Evolutionary conservation across 2,113 vertebrate genomes (phyloP).

Genomic region (Propithecus coquereli): DNA sequence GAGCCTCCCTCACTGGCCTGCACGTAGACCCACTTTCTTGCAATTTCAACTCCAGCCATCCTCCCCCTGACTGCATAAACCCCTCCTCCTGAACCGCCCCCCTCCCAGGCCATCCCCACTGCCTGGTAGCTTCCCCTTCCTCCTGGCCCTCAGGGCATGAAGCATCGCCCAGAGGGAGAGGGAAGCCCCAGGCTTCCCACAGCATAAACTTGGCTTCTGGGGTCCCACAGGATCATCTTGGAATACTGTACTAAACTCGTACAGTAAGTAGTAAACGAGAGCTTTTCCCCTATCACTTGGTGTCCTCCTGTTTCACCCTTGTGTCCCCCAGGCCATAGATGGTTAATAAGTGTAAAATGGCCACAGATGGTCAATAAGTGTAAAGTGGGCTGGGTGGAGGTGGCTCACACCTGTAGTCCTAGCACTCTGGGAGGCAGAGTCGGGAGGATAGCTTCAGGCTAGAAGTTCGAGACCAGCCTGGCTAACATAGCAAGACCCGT

Average conservation of each 20-base stretch:
- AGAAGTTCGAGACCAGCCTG: too few relatives aligned
- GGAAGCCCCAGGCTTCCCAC: not conserved
- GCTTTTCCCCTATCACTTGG: not conserved
- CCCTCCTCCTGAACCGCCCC: too few relatives aligned
- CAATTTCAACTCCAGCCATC: not conserved
- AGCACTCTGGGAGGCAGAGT: too few relatives aligned
- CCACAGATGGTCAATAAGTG: too few relatives aligned
- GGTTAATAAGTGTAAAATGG: too few relatives aligned
- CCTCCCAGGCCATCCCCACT: not conserved
- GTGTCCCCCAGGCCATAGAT: too few relatives aligned
- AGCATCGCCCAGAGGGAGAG: not conserved
- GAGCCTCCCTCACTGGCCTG: not conserved
- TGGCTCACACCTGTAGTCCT: too few relatives aligned
- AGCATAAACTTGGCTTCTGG: not conserved
- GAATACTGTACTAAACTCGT: not conserved
- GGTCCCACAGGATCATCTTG: not conserved
- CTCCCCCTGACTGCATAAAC: not conserved
- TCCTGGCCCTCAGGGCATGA: not conserved
- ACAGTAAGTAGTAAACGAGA: too few relatives aligned
- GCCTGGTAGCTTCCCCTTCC: not conserved
- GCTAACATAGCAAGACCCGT: too few relatives aligned
- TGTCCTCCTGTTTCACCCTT: not conserved
- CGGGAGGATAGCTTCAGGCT: too few relatives aligned
- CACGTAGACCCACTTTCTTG: not conserved
- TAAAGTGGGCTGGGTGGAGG: too few relatives aligned